Evolutionary conservation across 2,797 vertebrate species (phyloP).

Genomic region (Rhabdophis nuchalis): DNA sequence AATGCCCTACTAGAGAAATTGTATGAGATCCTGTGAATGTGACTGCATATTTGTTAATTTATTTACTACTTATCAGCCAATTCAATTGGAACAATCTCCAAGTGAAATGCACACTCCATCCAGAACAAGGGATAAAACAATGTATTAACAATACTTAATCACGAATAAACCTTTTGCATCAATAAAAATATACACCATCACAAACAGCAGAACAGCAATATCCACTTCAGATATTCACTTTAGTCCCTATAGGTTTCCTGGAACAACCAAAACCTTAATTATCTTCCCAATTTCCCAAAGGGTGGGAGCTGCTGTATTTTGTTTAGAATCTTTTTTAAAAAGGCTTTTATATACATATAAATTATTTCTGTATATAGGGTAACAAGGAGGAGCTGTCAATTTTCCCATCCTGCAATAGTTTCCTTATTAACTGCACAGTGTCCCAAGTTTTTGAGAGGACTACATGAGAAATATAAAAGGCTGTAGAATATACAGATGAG

Average conservation of each 20-base stretch:
- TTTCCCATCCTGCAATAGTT: not conserved
- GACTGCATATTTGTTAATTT: not conserved
- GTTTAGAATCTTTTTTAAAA: not conserved
- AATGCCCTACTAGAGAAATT: not conserved
- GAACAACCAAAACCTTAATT: not conserved
- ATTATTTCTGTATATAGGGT: not conserved
- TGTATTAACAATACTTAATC: not conserved
- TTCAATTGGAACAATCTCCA: not conserved
- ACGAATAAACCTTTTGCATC: not conserved
- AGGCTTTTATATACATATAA: not conserved
- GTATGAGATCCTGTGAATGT: not conserved
- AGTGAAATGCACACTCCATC: not conserved
- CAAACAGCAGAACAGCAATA: not conserved
- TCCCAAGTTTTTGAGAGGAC: not conserved
- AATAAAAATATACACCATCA: not conserved
- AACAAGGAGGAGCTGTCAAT: not conserved
- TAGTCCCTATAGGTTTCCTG: not conserved
- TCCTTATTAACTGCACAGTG: not conserved
- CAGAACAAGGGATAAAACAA: not conserved
- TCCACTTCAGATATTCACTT: not conserved
- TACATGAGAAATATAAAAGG: not conserved
- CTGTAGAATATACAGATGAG: not conserved
- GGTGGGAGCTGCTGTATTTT: not conserved
- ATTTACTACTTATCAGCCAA: not conserved
- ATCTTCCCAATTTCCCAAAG: not conserved